Evolutionary conservation across 2,888 invertebrate genomes (phyloP).

Genomic region (Drosophila emarginata): DNA sequence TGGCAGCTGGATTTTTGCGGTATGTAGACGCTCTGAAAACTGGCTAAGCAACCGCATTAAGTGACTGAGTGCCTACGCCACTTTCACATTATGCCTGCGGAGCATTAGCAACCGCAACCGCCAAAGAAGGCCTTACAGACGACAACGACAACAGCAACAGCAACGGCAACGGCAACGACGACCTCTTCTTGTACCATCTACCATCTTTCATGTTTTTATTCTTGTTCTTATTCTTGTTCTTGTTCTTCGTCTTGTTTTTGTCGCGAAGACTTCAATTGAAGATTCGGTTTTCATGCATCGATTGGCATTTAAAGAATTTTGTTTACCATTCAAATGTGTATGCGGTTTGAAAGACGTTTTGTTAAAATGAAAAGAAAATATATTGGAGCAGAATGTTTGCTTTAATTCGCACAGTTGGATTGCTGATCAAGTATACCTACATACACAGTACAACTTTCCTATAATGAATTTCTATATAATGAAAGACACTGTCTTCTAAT

Average conservation of each 20-base stretch:
- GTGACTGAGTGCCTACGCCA: slow-evolving; percentile 42
- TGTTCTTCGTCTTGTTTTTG: slow-evolving; percentile 27
- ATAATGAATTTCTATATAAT: no score
- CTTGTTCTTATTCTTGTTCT: background rate
- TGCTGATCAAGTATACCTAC: background rate
- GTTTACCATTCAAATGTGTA: slow-evolving; percentile 9
- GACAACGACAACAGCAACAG: background rate
- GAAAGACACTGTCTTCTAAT: no score
- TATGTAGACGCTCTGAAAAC: slow-evolving; percentile 45
- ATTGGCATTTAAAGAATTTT: slow-evolving; percentile 12
- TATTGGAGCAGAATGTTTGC: background rate
- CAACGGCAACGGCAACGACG: background rate
- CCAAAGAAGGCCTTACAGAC: slow-evolving; percentile 7
- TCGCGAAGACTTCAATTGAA: slow-evolving; percentile 14
- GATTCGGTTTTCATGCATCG: slow-evolving; percentile 9
- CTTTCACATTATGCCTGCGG: slow-evolving; percentile 8
- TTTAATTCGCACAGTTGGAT: background rate
- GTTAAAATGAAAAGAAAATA: background rate
- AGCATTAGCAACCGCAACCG: slow-evolving; percentile 2
- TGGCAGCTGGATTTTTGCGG: slow-evolving; percentile 61
- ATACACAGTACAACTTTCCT: no score
- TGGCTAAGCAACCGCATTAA: slow-evolving; percentile 53
- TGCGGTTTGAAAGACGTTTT: slow-evolving; percentile 1
- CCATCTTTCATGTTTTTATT: background rate
- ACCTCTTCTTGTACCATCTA: slow-evolving; percentile 2